Conservation (phyloP, 2,888 invertebrate species). For the Nomada lathburiana region DNA sequence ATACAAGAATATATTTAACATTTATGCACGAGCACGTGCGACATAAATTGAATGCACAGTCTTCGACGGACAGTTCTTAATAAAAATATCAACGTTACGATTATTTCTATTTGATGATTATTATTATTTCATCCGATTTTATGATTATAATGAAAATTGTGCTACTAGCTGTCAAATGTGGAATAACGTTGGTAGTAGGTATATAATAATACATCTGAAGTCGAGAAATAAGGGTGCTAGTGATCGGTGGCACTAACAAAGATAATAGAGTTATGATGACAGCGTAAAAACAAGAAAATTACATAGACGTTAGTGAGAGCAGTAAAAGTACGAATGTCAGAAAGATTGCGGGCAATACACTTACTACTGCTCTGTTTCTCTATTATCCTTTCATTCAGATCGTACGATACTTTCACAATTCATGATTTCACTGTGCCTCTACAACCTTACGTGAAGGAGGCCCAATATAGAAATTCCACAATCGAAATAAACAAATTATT, state of each 20-base stretch:
- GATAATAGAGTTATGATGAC: not conserved
- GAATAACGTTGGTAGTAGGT: not conserved
- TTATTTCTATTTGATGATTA: no score
- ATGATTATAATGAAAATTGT: no score
- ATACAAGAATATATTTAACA: not conserved
- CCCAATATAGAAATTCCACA: not conserved
- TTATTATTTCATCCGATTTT: no score
- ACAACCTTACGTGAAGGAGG: not conserved
- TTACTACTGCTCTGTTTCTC: not conserved
- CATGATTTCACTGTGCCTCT: not conserved
- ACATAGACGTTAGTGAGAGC: not conserved
- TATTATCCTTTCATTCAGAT: not conserved
- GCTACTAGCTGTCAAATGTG: not conserved
- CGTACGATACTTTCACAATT: not conserved
- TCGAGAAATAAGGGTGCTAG: not conserved
- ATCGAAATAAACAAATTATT: not conserved
- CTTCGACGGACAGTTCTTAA: not conserved
- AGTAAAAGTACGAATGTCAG: constrained; percentile 6
- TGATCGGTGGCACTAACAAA: not conserved
- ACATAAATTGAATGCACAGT: no score
- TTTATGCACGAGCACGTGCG: no score
- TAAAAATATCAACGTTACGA: not conserved
- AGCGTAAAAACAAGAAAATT: not conserved
- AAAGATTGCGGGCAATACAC: not conserved
- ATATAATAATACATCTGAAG: not conserved